phyloP scores from a whole-genome alignment of 2,113 vertebrate genomes.

The Sylvilagus bachmani region DNA sequence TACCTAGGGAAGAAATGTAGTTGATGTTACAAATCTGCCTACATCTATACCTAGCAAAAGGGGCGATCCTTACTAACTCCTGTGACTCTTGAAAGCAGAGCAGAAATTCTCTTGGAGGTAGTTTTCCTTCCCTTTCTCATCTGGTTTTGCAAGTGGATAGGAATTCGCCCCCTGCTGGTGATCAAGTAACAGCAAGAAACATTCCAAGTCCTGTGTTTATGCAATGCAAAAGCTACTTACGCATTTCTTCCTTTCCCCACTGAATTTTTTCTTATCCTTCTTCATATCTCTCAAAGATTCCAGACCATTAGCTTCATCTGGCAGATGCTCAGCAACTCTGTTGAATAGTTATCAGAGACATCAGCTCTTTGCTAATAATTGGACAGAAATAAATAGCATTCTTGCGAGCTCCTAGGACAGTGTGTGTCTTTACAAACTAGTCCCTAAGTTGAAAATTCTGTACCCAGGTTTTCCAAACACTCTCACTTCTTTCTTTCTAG shows the following conservation, averaged over 20 bases:
- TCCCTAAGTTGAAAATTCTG: conserved; percentile 18
- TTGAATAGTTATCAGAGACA: neutral
- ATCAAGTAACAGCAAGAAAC: neutral
- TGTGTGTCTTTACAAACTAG: conserved; percentile 7
- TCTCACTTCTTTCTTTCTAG: too few relatives aligned
- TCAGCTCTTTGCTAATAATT: neutral
- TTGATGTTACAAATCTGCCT: neutral
- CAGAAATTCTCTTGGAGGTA: neutral
- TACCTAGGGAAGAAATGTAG: neutral
- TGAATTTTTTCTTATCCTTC: neutral
- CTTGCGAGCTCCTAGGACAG: neutral
- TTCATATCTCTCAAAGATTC: neutral
- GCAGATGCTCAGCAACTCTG: neutral
- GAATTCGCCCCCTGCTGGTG: conserved; percentile 59
- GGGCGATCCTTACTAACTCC: neutral
- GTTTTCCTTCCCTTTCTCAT: neutral
- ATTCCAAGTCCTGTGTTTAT: neutral
- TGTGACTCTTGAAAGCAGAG: neutral
- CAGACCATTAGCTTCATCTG: neutral
- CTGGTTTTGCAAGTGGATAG: neutral
- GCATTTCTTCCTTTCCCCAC: neutral
- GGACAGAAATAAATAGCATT: neutral
- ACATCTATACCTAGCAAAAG: neutral
- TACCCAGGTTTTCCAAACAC: neutral
- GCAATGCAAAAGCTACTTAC: neutral